Evolutionary conservation across 2,113 vertebrate species (phyloP), one percentile per base, ranked within the genome.

Genomic region (Chlamydotis undulata): DNA sequence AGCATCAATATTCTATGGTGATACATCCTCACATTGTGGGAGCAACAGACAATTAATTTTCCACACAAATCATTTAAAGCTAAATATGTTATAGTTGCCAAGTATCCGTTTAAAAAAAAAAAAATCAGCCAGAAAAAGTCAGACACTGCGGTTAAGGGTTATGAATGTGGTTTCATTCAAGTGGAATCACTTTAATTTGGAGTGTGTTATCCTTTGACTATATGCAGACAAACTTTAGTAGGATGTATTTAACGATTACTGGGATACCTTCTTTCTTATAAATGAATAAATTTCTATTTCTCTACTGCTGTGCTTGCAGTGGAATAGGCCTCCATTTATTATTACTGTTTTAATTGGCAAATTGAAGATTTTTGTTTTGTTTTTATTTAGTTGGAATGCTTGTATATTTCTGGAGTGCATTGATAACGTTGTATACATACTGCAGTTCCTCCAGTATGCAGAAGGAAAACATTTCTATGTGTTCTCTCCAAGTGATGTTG

Each of bases 21-120:
- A 92, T 95, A 56, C 6, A 65, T 68, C 79, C 83, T 76, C 69
- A 73, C 79, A 57, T 71, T 74, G 26, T 93, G 81, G 43, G 65
- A 93, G 50, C 69, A 73, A 91, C 37, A 49, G 52, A 39, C 76
- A 92, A 82, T 87, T 92, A 93, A 67, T 87, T 74, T 69, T 87
- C 43, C 70, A 86, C 74, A 33, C 47, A 86, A 87, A 83, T 50
- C 2, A 49, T 64, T 92, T 56, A 65, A 35, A 57, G 31, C 53
- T 84, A 85, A 90, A 83, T 19, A 86, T 79, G 61, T 97, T 96
- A 43, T 19, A 69, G 56, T 81, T 80, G 35, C 35, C 18, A 60
- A 56, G 19, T 52, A 31, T 26, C 59, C n/a, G 19, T 6, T 29
- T 35, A 35, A 73, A 47, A 74, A 87, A 80, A 41, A 55, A 61